A percentile compares a stretch with the other conserved stretches of the same genome.
phyloP scores from a whole-genome alignment of 2,113 vertebrate species.

The Oreocharis arfaki region DNA sequence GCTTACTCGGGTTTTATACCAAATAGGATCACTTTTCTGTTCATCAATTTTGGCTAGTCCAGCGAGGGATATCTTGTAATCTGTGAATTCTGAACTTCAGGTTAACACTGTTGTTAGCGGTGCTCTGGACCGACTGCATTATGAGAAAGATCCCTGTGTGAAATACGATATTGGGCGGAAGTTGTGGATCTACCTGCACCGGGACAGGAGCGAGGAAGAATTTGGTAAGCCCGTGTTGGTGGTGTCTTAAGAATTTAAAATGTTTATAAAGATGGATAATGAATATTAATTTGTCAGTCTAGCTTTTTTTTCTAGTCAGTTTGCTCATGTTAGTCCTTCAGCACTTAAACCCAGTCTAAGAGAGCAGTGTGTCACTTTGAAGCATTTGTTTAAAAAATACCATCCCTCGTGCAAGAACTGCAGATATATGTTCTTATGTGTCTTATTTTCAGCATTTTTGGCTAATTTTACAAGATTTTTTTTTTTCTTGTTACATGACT shows the following conservation, averaged over 20 bases:
- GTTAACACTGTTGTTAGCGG: constrained; percentile 98
- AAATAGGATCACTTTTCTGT: neutral
- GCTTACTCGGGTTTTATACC: neutral
- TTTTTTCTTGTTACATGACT: neutral
- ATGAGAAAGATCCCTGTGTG: constrained; percentile 97
- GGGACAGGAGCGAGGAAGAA: constrained; percentile 92
- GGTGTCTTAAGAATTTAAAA: neutral
- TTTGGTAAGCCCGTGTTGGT: constrained; percentile 79
- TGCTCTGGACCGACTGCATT: constrained; percentile 91
- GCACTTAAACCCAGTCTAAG: neutral
- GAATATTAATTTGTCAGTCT: neutral
- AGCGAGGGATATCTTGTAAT: neutral
- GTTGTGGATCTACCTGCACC: constrained; percentile 96
- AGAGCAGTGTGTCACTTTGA: neutral
- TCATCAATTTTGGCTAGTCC: neutral
- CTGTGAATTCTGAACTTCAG: constrained; percentile 59
- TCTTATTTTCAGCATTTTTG: neutral
- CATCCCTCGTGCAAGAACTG: neutral
- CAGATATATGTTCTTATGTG: neutral
- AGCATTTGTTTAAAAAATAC: neutral
- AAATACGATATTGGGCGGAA: constrained; percentile 97
- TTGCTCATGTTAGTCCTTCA: neutral
- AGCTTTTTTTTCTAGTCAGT: neutral
- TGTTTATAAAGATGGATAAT: neutral
- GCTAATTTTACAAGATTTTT: neutral